Conservation (phyloP, 2,797 vertebrate species). For the Spea hammondii region DNA sequence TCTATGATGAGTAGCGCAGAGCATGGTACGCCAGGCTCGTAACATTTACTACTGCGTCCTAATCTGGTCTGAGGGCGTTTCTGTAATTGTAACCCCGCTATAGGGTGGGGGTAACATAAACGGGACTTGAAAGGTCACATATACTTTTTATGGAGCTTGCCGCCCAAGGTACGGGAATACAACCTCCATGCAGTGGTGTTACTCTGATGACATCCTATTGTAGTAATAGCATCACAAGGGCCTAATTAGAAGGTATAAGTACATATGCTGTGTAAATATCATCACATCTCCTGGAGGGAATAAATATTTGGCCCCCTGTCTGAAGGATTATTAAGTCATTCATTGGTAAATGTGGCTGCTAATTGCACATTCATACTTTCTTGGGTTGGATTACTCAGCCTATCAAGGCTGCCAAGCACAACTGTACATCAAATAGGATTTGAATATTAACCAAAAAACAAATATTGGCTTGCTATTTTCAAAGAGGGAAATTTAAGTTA, state of each 20-base stretch:
- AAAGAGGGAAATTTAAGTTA: slow-evolving; percentile 47
- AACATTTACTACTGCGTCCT: no score
- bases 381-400: slow-evolving; percentile 45
- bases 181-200: slow-evolving; percentile 22
- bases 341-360: slow-evolving; percentile 46
- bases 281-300: slow-evolving; percentile 50
- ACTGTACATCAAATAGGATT: slow-evolving; percentile 52
- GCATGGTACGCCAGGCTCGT: no score
- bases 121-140: no score
- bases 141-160: no score
- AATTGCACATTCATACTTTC: slow-evolving; percentile 52
- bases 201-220: slow-evolving; percentile 46
- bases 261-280: slow-evolving; percentile 52
- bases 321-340: slow-evolving; percentile 47
- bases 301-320: slow-evolving; percentile 50
- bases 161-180: slow-evolving; percentile 18
- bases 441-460: slow-evolving; percentile 52
- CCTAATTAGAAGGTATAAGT: slow-evolving; percentile 52
- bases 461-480: slow-evolving; percentile 45
- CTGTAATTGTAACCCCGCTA: no score
- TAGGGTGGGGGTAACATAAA: no score
- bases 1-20: no score
- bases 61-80: no score
- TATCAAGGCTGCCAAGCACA: slow-evolving; percentile 39
- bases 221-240: slow-evolving; percentile 50